These are phyloP conservation scores for Odontomachus brunneus DNA, from an alignment of 1,140 invertebrate species.

Conservation along the genomic window DNA sequence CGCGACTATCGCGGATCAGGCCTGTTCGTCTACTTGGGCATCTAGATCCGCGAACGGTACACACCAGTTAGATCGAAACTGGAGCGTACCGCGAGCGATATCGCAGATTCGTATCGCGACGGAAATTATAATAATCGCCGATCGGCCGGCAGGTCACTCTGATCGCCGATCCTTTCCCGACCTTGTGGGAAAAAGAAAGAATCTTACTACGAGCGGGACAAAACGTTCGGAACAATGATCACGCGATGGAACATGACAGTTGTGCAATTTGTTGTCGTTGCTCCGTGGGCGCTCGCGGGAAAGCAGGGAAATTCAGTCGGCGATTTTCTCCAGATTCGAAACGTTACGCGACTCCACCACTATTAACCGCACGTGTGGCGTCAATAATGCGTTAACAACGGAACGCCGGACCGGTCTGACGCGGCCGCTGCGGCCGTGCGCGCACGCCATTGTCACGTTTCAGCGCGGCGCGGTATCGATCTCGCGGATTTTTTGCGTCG, in stretches of 20 bases:
- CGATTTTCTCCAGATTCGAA: no score
- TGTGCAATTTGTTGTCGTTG: background rate
- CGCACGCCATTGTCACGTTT: constrained; percentile 62
- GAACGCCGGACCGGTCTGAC: constrained; percentile 44
- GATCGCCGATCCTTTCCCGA: background rate
- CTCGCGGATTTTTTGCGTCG: constrained; percentile 44
- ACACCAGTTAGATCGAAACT: constrained; percentile 58
- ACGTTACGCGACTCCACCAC: background rate
- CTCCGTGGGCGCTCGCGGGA: no score
- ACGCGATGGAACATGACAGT: background rate
- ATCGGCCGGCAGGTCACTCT: background rate
- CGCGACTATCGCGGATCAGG: constrained; percentile 64
- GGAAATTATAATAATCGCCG: constrained; percentile 50
- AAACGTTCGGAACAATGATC: background rate
- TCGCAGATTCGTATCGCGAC: constrained; percentile 28
- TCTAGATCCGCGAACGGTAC: constrained; percentile 62
- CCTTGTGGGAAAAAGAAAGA: background rate
- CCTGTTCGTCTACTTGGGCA: constrained; percentile 60
- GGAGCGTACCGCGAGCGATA: constrained; percentile 31
- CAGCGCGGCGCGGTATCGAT: constrained; percentile 33
- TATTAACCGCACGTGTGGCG: constrained; percentile 52
- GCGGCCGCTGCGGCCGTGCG: constrained; percentile 4
- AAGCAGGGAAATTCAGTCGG: no score
- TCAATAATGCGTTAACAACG: constrained; percentile 65
- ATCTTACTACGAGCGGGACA: background rate